Base-by-base conservation (phyloP, 2,113 vertebrate species). In the Sminthopsis crassicaudata region DNA sequence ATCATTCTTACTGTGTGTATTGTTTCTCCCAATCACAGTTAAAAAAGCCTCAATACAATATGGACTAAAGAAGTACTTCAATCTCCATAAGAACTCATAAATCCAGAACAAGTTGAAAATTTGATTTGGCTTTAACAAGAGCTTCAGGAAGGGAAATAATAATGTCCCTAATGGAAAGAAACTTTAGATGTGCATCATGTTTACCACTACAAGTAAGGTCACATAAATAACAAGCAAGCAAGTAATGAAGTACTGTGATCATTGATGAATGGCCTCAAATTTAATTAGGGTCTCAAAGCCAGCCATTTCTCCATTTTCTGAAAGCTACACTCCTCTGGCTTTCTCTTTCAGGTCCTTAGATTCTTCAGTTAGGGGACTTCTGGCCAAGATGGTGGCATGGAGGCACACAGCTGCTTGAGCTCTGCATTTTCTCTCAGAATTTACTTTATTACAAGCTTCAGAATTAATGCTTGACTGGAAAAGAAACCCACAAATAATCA, bases 101-200 rank as follows among this genome's bases (percentile, higher is more conserved):
- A 53, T 94, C 93, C 94, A 95, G 90, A 90, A 57, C 55, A 94
- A 76, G 88, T 90, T 96, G 89, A 53, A 90, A 92, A 90, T 91
- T 42, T 94, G 96, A 93, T 42, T 76, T 26, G 93, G 9, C 2
- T 94, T 97, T 97, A 96, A 97, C 97, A 97, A 97, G 57, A 91
- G 90, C 93, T 96, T 51, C 88, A 92, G 95, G 96, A 96, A 46
- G 90, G 91, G 46, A 94, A 93, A 96, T 96, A 94, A 94, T 84
- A 94, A 94, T 97, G 94, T 92, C 92, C 93, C 92, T 90, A 84
- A 93, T 94, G 46, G 76, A 96, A 95, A 97, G 94, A 94, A 96
- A 94, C 96, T 96, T 92, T 94, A 94, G 53, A 90, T 94, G 97
- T 53, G 48, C 60, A 93, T 53, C 60, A 93, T 19, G 95, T 93